Evolutionary conservation across 2,113 vertebrate species (phyloP), one percentile per base, ranked within the genome.

Genomic region (Albula glossodonta): DNA sequence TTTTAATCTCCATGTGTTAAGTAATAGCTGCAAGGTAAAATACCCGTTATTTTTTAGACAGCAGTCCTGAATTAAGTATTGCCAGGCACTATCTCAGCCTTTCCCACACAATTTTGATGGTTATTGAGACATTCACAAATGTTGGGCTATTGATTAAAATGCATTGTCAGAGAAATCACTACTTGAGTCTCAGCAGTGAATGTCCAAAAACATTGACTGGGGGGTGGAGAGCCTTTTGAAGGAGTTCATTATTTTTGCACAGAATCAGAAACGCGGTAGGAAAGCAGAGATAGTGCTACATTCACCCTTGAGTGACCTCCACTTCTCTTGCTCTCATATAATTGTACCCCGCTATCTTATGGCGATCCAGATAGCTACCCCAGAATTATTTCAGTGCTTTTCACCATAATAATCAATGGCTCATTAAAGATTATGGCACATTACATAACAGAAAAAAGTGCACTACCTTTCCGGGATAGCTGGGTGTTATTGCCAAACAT

Each of bases 401-500:
- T 19, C 19, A 19, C 60, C 60, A 66, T 19, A 66, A 0, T 19
- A 66, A n/a, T 7, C 70, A 74, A 31, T 31, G 53, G 6, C 31
- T 56, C 12, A 12, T 9, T 2, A 74, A 5, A 10, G 22, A 31
- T 8, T 2, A 70, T n/a, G 63, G 4, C 22, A 70, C 31, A 51
- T 22, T 88, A 82, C 25, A 85, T 31, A 66, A 22, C n/a, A 82
- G 41, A 57, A 60, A 49, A 41, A n/a, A 63, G 84, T 25, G 49
- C 51, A 22, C 15, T 91, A 99, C 98, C 98, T 96, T 95, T 96
- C 60, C 91, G 89, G 11, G 97, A 96, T 19, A 97, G 94, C 85
- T 95, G 88, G 0, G 96, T 96, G 93, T 92, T 90, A 88, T 96
- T 98, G 80, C 93, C 92, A 94, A 97, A 99, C 98, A 99, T 99